Percentiles rank a stretch among this genome's conserved stretches.
These are phyloP conservation scores for Smutsia gigantea DNA, from an alignment of 2,797 vertebrate species.

Conservation along the genomic window DNA sequence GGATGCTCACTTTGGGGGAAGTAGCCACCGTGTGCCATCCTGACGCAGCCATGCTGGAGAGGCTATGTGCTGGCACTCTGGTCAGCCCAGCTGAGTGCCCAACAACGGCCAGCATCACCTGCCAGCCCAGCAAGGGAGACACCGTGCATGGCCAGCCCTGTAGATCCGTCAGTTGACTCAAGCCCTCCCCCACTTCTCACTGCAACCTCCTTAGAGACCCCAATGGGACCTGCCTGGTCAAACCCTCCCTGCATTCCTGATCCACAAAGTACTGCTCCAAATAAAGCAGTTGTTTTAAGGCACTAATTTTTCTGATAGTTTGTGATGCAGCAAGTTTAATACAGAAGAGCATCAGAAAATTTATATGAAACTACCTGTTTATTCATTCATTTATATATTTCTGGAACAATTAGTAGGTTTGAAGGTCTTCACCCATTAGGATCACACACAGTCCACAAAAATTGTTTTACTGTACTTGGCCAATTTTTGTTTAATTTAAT, in stretches of 20 bases:
- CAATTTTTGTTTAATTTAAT: neutral
- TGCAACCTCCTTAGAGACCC: neutral
- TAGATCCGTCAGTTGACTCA: neutral
- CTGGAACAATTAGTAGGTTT: neutral
- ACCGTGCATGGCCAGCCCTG: too few species aligned
- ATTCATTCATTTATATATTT: neutral
- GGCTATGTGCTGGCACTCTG: neutral
- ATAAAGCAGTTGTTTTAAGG: neutral
- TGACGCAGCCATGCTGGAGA: neutral
- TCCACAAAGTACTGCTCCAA: neutral
- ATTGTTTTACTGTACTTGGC: neutral
- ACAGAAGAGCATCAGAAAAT: constrained; percentile 1
- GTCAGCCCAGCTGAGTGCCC: neutral
- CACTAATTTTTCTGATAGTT: neutral
- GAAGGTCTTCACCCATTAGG: neutral
- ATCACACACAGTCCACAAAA: neutral
- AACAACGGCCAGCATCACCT: neutral
- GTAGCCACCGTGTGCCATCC: neutral
- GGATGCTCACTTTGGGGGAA: neutral
- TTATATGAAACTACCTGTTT: neutral
- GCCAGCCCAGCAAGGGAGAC: too few species aligned
- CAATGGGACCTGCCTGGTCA: neutral
- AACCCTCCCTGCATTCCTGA: rapidly evolving
- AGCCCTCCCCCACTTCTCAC: neutral
- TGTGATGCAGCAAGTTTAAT: neutral